Conservation (phyloP, 2,113 vertebrate species). For the Hippolais icterina region DNA sequence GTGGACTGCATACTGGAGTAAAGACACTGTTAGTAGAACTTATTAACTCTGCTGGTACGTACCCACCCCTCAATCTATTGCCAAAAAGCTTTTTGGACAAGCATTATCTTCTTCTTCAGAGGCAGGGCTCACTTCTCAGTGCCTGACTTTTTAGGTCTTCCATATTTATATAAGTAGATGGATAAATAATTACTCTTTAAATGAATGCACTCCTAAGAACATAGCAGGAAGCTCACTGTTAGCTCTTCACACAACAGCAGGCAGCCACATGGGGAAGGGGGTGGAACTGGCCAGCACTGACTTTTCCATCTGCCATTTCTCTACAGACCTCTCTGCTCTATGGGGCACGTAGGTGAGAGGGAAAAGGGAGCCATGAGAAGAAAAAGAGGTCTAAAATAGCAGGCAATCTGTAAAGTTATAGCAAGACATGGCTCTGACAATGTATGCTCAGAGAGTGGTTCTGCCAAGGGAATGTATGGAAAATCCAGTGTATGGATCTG, state of each 20-base stretch:
- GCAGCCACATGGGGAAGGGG: background rate
- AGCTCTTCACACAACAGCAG: background rate
- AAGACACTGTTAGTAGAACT: background rate
- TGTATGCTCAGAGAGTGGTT: background rate
- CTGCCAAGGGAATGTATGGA: background rate
- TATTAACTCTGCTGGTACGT: background rate
- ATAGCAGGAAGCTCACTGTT: background rate
- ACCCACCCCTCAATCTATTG: background rate
- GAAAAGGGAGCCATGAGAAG: background rate
- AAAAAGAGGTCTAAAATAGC: background rate
- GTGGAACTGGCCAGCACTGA: background rate
- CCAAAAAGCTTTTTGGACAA: background rate
- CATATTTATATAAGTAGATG: background rate
- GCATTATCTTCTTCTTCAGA: background rate
- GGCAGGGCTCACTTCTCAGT: background rate
- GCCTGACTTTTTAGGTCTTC: background rate
- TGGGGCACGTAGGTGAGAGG: background rate
- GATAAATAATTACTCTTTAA: background rate
- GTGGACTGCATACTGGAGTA: background rate
- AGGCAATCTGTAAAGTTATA: background rate
- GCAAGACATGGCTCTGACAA: background rate
- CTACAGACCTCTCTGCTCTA: background rate
- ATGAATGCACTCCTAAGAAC: background rate
- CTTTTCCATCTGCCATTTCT: background rate
- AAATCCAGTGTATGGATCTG: background rate